Evolutionary conservation across 2,888 invertebrate genomes (phyloP), one percentile per base, ranked within the genome.

Genomic region (Acleris laterana): DNA sequence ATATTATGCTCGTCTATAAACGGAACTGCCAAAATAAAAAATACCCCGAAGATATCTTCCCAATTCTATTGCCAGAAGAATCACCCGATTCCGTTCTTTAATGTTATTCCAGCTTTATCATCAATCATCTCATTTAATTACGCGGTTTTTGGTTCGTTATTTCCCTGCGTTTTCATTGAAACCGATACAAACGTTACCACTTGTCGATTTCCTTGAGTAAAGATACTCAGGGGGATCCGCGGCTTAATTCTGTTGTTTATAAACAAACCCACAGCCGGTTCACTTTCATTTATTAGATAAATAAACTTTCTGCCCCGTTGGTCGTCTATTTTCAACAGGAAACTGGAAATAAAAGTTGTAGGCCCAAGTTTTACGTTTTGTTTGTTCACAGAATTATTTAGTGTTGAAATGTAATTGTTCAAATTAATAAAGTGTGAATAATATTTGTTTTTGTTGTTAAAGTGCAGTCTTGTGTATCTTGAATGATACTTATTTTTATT

Each of bases 211-310:
- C 55, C 53, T 49, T 20, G 57, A n/a, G 20, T 50, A 25, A 25
- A 50, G 22, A 44, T 51, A 52, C 60, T 11, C 32, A 25, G 60
- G 17, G 16, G 17, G n/a, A 46, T 46, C 46, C 46, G 17, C 7
- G 16, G 44, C 51, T 28, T 56, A 61, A 61, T 56, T 46, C 50
- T 65, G 65, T 61, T 65, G 56, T 65, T 61, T 65, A 65, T 65
- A 61, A 61, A 61, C 51, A 61, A 61, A 46, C 56, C 61, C 22
- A 56, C 61, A 66, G 56, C 46, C 55, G 22, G 44, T 60, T 56
- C 44, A 56, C 22, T 61, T 66, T 61, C 50, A 66, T 66, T 57
- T 56, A 61, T 65, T 49, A 32, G 55, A 28, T 61, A 56, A 56
- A 56, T 61, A 66, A 61, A 61, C 50, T 66, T 56, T 50, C 49